Evolutionary conservation across 2,888 invertebrate genomes (phyloP).

Genomic region (Dorcus parallelipipedus): DNA sequence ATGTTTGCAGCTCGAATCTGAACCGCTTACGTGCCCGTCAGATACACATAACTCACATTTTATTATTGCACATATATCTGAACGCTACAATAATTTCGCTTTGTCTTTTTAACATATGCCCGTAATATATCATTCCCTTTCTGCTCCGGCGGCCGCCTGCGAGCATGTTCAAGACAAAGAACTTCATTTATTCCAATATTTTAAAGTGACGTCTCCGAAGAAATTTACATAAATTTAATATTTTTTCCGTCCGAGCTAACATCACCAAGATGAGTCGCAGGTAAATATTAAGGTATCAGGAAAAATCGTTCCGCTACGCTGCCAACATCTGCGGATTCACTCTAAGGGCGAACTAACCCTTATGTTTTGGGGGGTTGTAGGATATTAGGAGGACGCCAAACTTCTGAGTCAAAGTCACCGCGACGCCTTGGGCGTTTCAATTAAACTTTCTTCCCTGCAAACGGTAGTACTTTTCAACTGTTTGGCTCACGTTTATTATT

Average conservation of each 20-base stretch:
- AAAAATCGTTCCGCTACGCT: too few species aligned
- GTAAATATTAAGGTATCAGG: too few species aligned
- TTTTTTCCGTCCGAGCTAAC: too few species aligned
- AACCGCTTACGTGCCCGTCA: conserved; percentile 26
- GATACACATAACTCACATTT: conserved; percentile 26
- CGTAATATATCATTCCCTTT: conserved; percentile 18
- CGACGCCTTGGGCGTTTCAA: conserved; percentile 40
- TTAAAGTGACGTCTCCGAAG: too few species aligned
- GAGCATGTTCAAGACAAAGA: not conserved
- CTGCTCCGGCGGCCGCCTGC: not conserved
- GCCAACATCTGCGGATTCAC: not conserved
- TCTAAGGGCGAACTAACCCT: not conserved
- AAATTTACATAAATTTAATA: too few species aligned
- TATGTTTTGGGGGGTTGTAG: not conserved
- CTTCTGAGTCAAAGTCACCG: conserved; percentile 37
- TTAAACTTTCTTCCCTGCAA: conserved; percentile 37
- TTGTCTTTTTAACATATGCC: conserved; percentile 29
- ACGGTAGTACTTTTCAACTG: conserved; percentile 35
- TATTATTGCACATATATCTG: conserved; percentile 25
- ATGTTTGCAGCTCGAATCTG: conserved; percentile 28
- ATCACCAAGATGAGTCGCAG: too few species aligned
- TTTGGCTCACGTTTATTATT: conserved; percentile 20
- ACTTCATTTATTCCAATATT: not conserved
- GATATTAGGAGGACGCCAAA: conserved; percentile 19
- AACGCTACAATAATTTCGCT: conserved; percentile 28